A percentile compares a stretch with the other conserved stretches of the same genome.
These are phyloP conservation scores for Carabus problematicus DNA, from an alignment of 2,888 invertebrate genomes.

Conservation along the genomic window DNA sequence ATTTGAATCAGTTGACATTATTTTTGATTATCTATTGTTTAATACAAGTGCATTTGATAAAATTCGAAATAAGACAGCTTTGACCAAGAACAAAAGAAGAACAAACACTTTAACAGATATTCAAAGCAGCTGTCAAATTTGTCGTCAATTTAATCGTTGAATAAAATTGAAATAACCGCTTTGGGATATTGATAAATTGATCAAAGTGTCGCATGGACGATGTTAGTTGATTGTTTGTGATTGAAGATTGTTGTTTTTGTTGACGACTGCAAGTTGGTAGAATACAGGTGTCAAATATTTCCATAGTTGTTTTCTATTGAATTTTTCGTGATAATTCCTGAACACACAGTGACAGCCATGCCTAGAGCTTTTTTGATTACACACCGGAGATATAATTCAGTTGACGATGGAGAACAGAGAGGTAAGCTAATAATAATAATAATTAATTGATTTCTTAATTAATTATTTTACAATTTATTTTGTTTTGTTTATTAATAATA, in stretches of 20 bases:
- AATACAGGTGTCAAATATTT: conserved; percentile 36
- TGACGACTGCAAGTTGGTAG: conserved; percentile 12
- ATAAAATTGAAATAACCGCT: conserved; percentile 3
- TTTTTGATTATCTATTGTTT: no score
- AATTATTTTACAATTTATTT: background rate
- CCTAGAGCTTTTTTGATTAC: conserved; percentile 71
- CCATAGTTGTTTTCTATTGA: conserved; percentile 7
- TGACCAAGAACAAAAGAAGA: no score
- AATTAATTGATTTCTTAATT: background rate
- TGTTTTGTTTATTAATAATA: no score
- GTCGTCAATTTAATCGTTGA: no score
- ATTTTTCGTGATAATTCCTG: conserved; percentile 1
- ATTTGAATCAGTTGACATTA: no score
- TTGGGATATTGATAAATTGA: background rate
- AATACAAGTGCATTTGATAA: no score
- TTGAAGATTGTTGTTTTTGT: background rate
- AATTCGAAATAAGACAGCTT: no score
- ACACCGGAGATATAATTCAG: conserved; percentile 64
- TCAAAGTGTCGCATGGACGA: conserved; percentile 15
- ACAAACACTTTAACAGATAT: no score
- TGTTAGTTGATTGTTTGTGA: conserved; percentile 27
- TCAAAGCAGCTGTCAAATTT: no score
- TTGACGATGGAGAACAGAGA: conserved; percentile 56
- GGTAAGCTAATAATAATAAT: conserved; percentile 51
- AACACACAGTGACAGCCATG: conserved; percentile 55